Evolutionary conservation across 2,113 vertebrate species (phyloP), one percentile per base, ranked within the genome.

Genomic region (Hippocampus barbouri): DNA sequence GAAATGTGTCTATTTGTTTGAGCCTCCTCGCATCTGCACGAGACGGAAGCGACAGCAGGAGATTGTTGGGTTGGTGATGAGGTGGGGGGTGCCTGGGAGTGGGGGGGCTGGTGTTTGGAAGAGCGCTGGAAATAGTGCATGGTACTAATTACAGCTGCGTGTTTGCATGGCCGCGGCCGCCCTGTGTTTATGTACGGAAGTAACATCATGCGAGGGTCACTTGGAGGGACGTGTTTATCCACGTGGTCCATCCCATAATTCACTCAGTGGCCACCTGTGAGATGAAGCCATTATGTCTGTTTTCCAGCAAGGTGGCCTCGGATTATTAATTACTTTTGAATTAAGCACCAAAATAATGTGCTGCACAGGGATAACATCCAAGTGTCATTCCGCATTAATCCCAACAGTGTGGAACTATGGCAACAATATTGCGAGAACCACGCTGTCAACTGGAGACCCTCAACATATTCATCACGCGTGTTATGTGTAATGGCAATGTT

Each of bases 11-110:
- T 91, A 90, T 91, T 88, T 91, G 80, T 90, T 89, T 88, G 87
- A 92, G 87, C 88, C 85, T 80, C 82, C 82, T 88, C 83, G 88
- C 91, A 91, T 91, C 87, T 91, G 89, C 79, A 85, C 83, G 53
- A 80, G 78, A 59, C 81, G 82, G 81, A 76, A 77, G 82, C 71
- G 74, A 75, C 30, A 82, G 78, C 70, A 77, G 82, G 78, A 76
- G 74, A 69, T 80, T 66, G 34, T 82, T 66, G 74, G 79, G 73
- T 73, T 18, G 62, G 45, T 64, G 60, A 40, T 18, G 60, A 59
- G 10, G 38, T 11, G 62, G 51, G 53, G 54, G 56, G 34, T 40
- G 16, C 18, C 47, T 30, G 40, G 8, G 51, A n/a, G 16, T 23
- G 45, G 8, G 57, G 47, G 47, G 40, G 56, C 68, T 69, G 53